A percentile compares a stretch with the other conserved stretches of the same genome.
Evolutionary conservation across 1,140 invertebrate genomes (phyloP).

Genomic region (Chymomyza costata): DNA sequence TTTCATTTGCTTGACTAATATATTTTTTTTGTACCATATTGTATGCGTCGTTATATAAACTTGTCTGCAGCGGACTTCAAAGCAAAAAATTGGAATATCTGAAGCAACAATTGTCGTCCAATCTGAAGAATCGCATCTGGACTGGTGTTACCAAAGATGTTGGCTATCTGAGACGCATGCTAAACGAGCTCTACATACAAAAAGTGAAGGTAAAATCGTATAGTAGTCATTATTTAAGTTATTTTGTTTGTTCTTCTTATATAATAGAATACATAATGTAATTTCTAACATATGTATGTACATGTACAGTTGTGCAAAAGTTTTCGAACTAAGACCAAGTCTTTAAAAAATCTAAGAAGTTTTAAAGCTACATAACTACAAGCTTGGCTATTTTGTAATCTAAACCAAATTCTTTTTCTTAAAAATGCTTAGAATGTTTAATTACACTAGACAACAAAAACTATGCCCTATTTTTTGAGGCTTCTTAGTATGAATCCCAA

Average conservation of each 20-base stretch:
- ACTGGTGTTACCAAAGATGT: conserved; percentile 86
- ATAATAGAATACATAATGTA: neutral
- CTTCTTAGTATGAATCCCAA: too few relatives aligned
- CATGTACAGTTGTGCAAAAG: too few relatives aligned
- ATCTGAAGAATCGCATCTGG: conserved; percentile 86
- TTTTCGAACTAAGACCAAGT: too few relatives aligned
- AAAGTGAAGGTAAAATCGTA: conserved; percentile 83
- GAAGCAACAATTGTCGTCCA: conserved; percentile 84
- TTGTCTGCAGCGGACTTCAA: conserved; percentile 57
- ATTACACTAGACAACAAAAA: too few relatives aligned
- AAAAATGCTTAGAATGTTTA: too few relatives aligned
- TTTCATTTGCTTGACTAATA: conserved; percentile 11
- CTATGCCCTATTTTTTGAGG: too few relatives aligned
- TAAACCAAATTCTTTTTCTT: too few relatives aligned
- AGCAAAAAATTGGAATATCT: conserved; percentile 85
- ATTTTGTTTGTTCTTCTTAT: neutral
- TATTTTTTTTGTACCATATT: conserved; percentile 10
- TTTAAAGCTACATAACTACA: too few relatives aligned
- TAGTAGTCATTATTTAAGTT: conserved; percentile 3
- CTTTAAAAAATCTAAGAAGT: too few relatives aligned
- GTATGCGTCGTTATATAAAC: conserved; percentile 1
- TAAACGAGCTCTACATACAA: conserved; percentile 86
- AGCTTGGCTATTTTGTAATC: too few relatives aligned
- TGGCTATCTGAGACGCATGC: conserved; percentile 82
- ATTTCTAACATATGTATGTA: too few relatives aligned